Conservation (phyloP, 2,113 vertebrate genomes). For the Nettapus auritus region DNA sequence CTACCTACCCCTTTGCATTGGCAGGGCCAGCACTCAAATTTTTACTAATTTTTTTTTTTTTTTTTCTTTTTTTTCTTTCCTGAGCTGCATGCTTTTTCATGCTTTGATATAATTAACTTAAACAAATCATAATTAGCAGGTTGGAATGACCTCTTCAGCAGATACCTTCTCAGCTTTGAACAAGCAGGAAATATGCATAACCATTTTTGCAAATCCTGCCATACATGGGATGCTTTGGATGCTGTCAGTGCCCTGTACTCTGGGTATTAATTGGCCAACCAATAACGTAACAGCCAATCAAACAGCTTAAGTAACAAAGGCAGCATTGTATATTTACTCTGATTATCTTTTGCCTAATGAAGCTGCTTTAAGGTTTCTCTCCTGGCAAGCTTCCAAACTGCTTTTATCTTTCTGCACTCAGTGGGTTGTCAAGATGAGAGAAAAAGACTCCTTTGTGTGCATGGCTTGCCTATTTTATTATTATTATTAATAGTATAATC, state of each 20-base stretch:
- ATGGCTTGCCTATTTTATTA: background rate
- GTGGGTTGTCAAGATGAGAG: slow-evolving; percentile 51
- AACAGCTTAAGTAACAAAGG: slow-evolving; percentile 66
- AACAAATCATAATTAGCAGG: slow-evolving; percentile 62
- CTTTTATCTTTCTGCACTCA: slow-evolving; percentile 67
- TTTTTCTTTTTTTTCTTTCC: background rate
- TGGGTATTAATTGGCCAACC: slow-evolving; percentile 57
- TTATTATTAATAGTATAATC: no score
- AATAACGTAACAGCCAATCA: slow-evolving; percentile 57
- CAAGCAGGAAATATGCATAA: background rate
- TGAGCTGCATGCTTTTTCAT: background rate
- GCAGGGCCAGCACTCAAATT: slow-evolving; percentile 10
- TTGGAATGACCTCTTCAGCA: slow-evolving; percentile 46
- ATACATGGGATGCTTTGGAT: background rate
- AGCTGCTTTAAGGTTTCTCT: slow-evolving; percentile 69
- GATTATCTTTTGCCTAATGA: slow-evolving; percentile 74
- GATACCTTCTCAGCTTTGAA: slow-evolving; percentile 12
- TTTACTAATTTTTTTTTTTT: background rate
- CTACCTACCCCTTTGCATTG: slow-evolving; percentile 10
- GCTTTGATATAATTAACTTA: slow-evolving; percentile 64
- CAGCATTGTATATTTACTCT: slow-evolving; percentile 68
- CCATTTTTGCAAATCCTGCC: slow-evolving; percentile 18
- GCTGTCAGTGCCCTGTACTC: slow-evolving; percentile 43
- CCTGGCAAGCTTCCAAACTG: slow-evolving; percentile 62
- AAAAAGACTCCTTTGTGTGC: slow-evolving; percentile 61